A percentile compares a stretch with the other conserved stretches of the same genome.
These are phyloP conservation scores for Zosterops pallidus DNA, from an alignment of 2,113 vertebrate species.

Conservation along the genomic window DNA sequence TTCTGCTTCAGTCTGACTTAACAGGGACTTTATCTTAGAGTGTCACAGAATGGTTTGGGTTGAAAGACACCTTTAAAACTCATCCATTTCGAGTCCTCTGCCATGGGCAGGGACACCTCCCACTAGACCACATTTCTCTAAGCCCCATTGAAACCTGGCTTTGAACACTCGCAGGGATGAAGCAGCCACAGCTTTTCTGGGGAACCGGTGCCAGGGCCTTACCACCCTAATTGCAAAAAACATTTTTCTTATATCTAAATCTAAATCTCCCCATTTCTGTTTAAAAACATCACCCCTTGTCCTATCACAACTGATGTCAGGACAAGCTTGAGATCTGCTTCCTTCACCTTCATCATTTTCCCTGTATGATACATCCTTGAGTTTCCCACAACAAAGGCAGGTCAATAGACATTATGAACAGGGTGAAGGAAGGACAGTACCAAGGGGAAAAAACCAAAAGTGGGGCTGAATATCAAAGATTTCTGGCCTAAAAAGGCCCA, in stretches of 20 bases:
- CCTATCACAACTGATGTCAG: background rate
- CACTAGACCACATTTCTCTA: background rate
- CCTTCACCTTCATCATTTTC: background rate
- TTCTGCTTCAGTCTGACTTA: background rate
- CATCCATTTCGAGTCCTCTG: background rate
- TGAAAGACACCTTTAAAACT: background rate
- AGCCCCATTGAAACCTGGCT: background rate
- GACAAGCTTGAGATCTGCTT: background rate
- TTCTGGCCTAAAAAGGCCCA: background rate
- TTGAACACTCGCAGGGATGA: background rate
- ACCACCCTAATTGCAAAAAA: background rate
- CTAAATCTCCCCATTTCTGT: background rate
- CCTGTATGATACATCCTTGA: background rate
- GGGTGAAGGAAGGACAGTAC: background rate
- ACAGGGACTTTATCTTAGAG: background rate
- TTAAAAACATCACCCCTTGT: background rate
- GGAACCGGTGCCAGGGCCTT: background rate
- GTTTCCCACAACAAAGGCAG: background rate
- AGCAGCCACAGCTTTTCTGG: background rate
- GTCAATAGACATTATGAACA: background rate
- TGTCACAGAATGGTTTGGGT: background rate
- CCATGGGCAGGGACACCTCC: background rate
- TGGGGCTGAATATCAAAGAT: background rate
- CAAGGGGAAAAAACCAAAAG: background rate
- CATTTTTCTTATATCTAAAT: background rate